Evolutionary conservation across 2,888 invertebrate species (phyloP), one percentile per base, ranked within the genome.

Genomic region (Patella ulyssiponensis): DNA sequence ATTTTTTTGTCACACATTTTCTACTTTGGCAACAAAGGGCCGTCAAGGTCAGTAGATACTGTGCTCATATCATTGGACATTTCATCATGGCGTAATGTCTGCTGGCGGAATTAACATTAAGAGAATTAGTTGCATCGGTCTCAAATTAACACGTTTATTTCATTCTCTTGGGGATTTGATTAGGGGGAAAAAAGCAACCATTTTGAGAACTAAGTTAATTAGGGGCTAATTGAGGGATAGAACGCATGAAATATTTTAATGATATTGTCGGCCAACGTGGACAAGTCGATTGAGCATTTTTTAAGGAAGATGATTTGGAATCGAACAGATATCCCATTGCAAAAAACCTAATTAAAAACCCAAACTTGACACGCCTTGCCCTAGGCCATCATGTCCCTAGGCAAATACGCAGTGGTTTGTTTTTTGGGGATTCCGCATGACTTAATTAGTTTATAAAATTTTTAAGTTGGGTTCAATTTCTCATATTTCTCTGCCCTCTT

Each of bases 101-200:
- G 20, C 20, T 64, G 64, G 64, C 64, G 23, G 64, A 64, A 64
- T 64, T 64, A 64, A n/a, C 20, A 64, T 64, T 11, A 23, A 64
- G 64, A 64, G 64, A 64, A 64, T 64, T 64, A 64, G 64, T 64
- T 64, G 64, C 64, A 64, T 64, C 64, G 17, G 64, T 64, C 64
- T 64, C 64, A 64, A 64, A 64, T 64, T 64, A 64, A 64, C 64
- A 64, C 64, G 64, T 64, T 64, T 64, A 64, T 64, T 64, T 64
- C 20, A n/a, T 23, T 64, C 64, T 64, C 23, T 11, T 23, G 64
- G 64, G 64, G 23, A 64, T 64, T 64, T 64, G 20, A 64, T 64
- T 64, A 64, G 64, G 64, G 23, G 23, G 17, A 64, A 64, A 64
- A 64, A 64, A 64, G 12, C 20, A 64, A 64, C 20, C 64, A 23